Base-by-base conservation (phyloP, 2,888 invertebrate species). In the Drosophila demipolita region DNA sequence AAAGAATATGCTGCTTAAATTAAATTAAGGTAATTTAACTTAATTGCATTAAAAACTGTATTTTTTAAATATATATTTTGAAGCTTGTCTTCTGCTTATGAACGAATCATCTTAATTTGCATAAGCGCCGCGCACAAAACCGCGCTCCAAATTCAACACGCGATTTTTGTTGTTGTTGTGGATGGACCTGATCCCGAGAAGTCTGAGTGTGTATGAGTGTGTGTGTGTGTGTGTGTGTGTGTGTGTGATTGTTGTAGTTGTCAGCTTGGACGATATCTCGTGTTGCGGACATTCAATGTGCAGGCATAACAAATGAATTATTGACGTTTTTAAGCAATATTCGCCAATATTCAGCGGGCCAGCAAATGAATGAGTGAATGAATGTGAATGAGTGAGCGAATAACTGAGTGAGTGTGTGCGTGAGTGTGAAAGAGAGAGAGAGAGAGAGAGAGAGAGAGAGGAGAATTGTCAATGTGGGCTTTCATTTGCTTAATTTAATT, bases 281-380 rank as follows among this genome's bases (percentile, higher is more conserved):
- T 87, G 90, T 86, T 87, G 90, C 81, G 73, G 87, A 90, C 92
- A 92, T 91, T 84, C 91, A 89, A 92, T 92, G 92, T 91, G 92
- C 93, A 92, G 91, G 91, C 92, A 92, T 92, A 92, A 91, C 92
- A 93, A 93, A 92, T 92, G 92, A 92, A 92, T 92, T 92, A 93
- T 92, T 92, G 92, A 92, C 93, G 90, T 90, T 92, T 92, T 93
- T 92, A 92, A 92, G 92, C 92, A 91, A 91, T 92, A 92, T 91
- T 91, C 89, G 75, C 89, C 82, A 92, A 92, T 91, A 92, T 90
- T 84, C 91, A 83, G 38, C 60, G 33, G 45, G 11, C 45, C 3
- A 50, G 9, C 29, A 20, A 42, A 29, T 8, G 38, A 29, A 40
- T 26, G 29, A 29, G 26, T 15, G 38, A 40, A 15, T 45, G 45